Evolutionary conservation across 2,888 invertebrate genomes (phyloP), one percentile per base, ranked within the genome.

Genomic region (Lasioglossum marginatum): DNA sequence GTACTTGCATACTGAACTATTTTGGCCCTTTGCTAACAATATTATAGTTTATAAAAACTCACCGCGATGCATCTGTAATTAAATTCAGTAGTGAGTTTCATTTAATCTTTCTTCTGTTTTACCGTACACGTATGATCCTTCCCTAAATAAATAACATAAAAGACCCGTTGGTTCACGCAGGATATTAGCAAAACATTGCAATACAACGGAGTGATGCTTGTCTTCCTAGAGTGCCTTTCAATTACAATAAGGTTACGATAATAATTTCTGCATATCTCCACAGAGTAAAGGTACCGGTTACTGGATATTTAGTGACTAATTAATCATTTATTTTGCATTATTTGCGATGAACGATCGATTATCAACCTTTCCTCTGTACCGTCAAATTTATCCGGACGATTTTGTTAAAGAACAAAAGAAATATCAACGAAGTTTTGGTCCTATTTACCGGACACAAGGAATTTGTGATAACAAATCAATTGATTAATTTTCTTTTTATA

Each of bases 71-170:
- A 84, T 90, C 91, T 91, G 91, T 88, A 91, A 92, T 93, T 91
- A 91, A 92, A 92, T 92, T 87, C 85, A 91, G 90, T 89, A 90
- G 87, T 89, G 87, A 73, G 81, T 86, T 88, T 89, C 52, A 68
- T 81, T 89, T 89, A 88, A 85, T 40, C 83, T 75, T 77, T 85
- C 85, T 90, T 85, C 60, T 87, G 82, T 81, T 88, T 86, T 85
- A 80, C 75, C 76, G n/a, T 83, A 79, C 81, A 74, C 77, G 73
- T 60, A 76, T 80, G 79, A 68, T 84, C 81, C 63, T 81, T 78
- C 66, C 34, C 43, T 72, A 80, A 77, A 83, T 34, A 78, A 79
- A 81, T 48, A 48, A 77, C 37, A 63, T 74, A 79, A 73, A 66
- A 12, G 79, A 88, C 27, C 71, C 77, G 83, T 66, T 27, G 70